phyloP scores from a whole-genome alignment of 1,140 invertebrate genomes.

The Nasonia giraulti region DNA sequence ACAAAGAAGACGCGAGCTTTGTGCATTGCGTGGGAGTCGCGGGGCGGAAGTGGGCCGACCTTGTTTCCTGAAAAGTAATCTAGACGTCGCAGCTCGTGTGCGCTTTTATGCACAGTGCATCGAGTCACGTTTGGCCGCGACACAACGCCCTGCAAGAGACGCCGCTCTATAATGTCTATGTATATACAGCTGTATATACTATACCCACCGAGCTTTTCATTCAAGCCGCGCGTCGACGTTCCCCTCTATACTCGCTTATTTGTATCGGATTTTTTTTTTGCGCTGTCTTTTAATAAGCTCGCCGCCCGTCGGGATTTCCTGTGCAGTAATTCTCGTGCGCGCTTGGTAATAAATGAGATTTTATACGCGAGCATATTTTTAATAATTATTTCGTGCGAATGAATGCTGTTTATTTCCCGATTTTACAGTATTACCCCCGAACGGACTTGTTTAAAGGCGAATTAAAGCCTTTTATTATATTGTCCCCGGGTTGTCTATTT shows the following conservation, averaged over 20 bases:
- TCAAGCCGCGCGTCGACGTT: not conserved
- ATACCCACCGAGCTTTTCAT: not conserved
- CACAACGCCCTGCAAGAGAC: not conserved
- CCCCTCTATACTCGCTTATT: not conserved
- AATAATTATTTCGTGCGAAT: too few relatives aligned
- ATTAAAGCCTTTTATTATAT: too few relatives aligned
- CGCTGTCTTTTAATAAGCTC: not conserved
- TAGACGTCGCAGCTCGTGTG: not conserved
- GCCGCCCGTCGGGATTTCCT: not conserved
- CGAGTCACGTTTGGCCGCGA: constrained; percentile 36
- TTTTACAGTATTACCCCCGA: too few relatives aligned
- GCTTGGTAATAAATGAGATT: too few relatives aligned
- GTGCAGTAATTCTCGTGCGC: too few relatives aligned
- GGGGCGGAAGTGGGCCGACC: constrained; percentile 18
- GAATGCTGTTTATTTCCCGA: too few relatives aligned
- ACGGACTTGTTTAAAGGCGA: too few relatives aligned
- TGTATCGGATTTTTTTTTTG: not conserved
- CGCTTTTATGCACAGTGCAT: constrained; percentile 12
- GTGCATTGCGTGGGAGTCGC: not conserved
- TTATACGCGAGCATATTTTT: too few relatives aligned
- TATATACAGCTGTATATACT: not conserved
- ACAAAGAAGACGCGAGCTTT: not conserved
- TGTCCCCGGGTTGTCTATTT: too few relatives aligned
- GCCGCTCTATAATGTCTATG: not conserved
- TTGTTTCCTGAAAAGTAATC: constrained; percentile 43